Evolutionary conservation across 2,113 vertebrate species (phyloP).

Genomic region (Trichomycterus rosablanca): DNA sequence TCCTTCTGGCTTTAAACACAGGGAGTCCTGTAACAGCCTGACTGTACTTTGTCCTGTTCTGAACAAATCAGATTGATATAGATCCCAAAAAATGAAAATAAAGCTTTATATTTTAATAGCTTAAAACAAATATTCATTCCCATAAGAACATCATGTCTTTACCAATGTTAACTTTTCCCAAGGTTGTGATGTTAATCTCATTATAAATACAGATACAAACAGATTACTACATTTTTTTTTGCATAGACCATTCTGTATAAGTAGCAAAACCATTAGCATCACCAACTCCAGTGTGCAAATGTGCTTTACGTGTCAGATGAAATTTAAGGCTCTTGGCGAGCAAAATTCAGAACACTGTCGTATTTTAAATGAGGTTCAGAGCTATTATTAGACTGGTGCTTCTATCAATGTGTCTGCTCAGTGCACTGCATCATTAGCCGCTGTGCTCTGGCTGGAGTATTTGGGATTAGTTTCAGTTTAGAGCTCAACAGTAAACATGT

Average conservation of each 20-base stretch:
- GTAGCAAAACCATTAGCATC: too few relatives aligned
- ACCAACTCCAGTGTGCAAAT: neutral
- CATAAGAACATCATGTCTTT: too few relatives aligned
- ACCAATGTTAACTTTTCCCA: too few relatives aligned
- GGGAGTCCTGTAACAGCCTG: slow-evolving; percentile 19
- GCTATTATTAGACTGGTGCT: slow-evolving; percentile 47
- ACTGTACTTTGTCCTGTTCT: slow-evolving; percentile 12
- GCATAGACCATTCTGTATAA: too few relatives aligned
- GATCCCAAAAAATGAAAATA: neutral
- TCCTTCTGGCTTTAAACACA: slow-evolving; percentile 37
- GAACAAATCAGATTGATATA: slow-evolving; percentile 2
- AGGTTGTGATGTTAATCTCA: too few relatives aligned
- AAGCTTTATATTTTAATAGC: too few relatives aligned
- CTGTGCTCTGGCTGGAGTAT: neutral
- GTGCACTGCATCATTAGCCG: slow-evolving; percentile 10
- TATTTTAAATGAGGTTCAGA: slow-evolving; percentile 49
- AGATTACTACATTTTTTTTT: too few relatives aligned
- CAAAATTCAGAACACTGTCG: slow-evolving; percentile 27
- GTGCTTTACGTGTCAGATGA: slow-evolving; percentile 30
- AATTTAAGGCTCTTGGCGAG: slow-evolving; percentile 17
- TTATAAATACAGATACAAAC: too few relatives aligned
- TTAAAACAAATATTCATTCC: too few relatives aligned
- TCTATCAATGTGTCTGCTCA: slow-evolving; percentile 23
- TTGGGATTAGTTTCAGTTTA: neutral
- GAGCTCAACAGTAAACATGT: neutral